phyloP scores from a whole-genome alignment of 2,113 vertebrate genomes.

The Pampusana beccarii region DNA sequence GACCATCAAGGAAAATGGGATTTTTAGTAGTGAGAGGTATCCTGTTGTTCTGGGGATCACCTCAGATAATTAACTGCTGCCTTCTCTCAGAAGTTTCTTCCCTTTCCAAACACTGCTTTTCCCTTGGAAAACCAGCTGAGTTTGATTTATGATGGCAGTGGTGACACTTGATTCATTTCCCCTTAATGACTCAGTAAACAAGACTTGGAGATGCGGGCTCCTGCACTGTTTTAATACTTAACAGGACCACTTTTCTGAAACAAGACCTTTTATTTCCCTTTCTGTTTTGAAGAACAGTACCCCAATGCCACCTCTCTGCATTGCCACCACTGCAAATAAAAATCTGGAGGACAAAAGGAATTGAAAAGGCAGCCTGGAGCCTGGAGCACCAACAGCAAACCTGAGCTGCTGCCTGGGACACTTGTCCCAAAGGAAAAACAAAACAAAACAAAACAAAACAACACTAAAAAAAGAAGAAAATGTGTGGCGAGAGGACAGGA shows the following conservation, averaged over 20 bases:
- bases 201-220: background rate
- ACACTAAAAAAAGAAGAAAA: background rate
- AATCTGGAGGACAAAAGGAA: background rate
- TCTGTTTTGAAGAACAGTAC: background rate
- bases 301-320: background rate
- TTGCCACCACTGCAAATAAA: background rate
- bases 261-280: rapidly evolving
- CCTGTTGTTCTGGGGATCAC: background rate
- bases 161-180: background rate
- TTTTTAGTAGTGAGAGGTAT: background rate
- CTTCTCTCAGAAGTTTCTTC: background rate
- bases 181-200: background rate
- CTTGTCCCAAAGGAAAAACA: no score
- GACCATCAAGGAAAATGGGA: background rate
- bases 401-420: background rate
- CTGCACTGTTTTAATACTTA: background rate
- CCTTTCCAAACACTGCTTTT: background rate
- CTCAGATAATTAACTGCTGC: constrained; percentile 29
- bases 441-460: no score
- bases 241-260: background rate
- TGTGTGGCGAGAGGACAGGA: background rate
- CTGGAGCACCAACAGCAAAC: background rate
- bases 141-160: background rate
- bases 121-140: background rate
- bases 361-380: background rate